Percentiles rank a stretch among this genome's conserved stretches.
Evolutionary conservation across 2,113 vertebrate species (phyloP).

Genomic region (Edolisoma coerulescens): DNA sequence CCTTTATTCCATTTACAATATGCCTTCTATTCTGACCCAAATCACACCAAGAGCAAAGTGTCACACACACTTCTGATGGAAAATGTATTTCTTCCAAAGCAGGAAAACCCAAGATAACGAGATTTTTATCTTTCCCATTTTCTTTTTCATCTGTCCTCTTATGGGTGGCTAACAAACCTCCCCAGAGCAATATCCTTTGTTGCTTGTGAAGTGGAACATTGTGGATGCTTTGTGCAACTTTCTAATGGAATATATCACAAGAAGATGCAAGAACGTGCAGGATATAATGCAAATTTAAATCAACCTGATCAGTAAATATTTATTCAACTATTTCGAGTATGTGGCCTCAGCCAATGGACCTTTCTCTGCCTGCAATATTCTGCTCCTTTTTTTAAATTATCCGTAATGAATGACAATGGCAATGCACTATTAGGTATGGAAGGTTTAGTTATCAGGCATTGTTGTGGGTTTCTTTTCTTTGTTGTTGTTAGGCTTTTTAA

Average conservation of each 20-base stretch:
- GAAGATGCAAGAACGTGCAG: background rate
- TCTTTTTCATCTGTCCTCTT: background rate
- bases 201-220: background rate
- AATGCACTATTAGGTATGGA: background rate
- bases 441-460: slow-evolving; percentile 11
- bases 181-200: background rate
- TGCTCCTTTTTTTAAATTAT: background rate
- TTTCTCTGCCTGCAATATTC: background rate
- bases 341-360: background rate
- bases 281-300: background rate
- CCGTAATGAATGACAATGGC: background rate
- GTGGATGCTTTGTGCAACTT: background rate
- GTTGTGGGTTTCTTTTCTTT: background rate
- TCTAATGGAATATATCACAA: background rate
- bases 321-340: background rate
- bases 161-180: background rate
- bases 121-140: background rate
- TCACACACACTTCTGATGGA: background rate
- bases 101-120: background rate
- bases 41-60: background rate
- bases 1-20: background rate
- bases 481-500: background rate
- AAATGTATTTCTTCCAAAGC: background rate
- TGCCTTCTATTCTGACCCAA: background rate
- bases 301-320: background rate